Evolutionary conservation across 2,888 invertebrate genomes (phyloP), one percentile per base, ranked within the genome.

Genomic region (Endotricha flammealis): DNA sequence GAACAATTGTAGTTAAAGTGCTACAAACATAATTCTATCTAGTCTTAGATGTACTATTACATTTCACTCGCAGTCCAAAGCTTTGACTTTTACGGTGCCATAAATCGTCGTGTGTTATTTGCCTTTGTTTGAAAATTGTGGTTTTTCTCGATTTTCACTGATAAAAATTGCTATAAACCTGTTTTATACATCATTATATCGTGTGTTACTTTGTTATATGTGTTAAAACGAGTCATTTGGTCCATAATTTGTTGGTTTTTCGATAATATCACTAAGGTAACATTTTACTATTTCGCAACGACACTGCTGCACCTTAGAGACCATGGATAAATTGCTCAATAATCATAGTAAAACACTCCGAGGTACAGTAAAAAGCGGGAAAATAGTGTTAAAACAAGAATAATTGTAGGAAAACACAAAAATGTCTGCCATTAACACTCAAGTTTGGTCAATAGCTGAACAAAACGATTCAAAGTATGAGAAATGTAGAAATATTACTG

Each of bases 401-500:
- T 69, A 70, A 54, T 70, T 40, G 2, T 2, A 20, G 20, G 20
- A 20, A 20, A 20, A 2, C 2, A 20, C 20, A 20, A 71, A 58
- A 43, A 85, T 85, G 85, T 83, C 83, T 12, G 64, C 79, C 5
- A 31, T 83, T 36, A 63, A 72, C 12, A 66, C 51, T 13, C 65
- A 67, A 2, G 52, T 66, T 34, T 83, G 85, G 83, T 51, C 68
- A 2, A 49, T 64, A 4, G 42, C 65, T 17, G 64, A 50, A 9
- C 71, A 76, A 39, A 60, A 56, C 5, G 47, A 75, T 43, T 66
- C 79, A 0, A 85, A 76, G 46, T 79, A 85, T 30, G 85, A 86
- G 39, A 86, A 86, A 64, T 86, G 85, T 60, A 66, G 78, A 2
- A 77, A 85, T 53, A 86, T 86, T 5, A 79, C 85, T 0, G 85